Percentiles rank a stretch among this genome's conserved stretches.
These are phyloP conservation scores for Microtus pennsylvanicus DNA, from an alignment of 2,113 vertebrate species.

Conservation along the genomic window DNA sequence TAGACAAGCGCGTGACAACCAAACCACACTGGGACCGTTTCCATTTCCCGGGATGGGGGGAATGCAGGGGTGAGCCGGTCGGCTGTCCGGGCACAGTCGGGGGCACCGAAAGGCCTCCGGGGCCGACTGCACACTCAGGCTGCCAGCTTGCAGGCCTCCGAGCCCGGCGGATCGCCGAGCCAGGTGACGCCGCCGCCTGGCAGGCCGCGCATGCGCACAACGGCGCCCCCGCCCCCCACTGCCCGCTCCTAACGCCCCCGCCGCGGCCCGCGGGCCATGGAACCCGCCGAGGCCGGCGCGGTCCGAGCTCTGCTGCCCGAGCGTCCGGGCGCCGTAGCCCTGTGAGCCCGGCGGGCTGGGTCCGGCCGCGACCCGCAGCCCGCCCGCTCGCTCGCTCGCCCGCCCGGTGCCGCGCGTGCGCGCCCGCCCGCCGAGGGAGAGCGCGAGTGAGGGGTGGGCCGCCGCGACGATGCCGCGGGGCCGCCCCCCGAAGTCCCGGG, in stretches of 20 bases:
- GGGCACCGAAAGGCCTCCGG: background rate
- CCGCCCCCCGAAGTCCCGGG: constrained; percentile 94
- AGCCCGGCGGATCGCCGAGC: background rate
- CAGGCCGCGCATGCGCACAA: constrained; percentile 70
- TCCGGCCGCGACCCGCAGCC: constrained; percentile 12
- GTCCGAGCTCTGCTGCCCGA: background rate
- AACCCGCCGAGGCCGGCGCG: constrained; percentile 44
- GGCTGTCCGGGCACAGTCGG: background rate
- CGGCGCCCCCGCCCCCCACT: constrained; percentile 62
- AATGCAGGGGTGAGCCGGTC: background rate
- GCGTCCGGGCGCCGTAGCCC: constrained; percentile 1
- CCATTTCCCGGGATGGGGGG: background rate
- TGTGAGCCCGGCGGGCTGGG: constrained; percentile 58
- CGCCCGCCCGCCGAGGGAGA: constrained; percentile 33
- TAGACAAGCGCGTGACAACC: background rate
- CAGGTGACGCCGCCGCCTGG: constrained; percentile 52
- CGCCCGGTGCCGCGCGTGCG: constrained; percentile 63
- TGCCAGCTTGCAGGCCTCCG: too few species aligned
- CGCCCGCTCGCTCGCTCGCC: constrained; percentile 36
- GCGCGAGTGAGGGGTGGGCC: constrained; percentile 70
- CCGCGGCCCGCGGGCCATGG: constrained; percentile 72
- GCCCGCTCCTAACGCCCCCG: constrained; percentile 53
- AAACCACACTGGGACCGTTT: background rate
- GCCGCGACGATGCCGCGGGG: constrained; percentile 94
- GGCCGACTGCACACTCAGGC: background rate